These are phyloP conservation scores for Mionectes olivaceus DNA, from an alignment of 2,797 vertebrate species.

Conservation along the genomic window DNA sequence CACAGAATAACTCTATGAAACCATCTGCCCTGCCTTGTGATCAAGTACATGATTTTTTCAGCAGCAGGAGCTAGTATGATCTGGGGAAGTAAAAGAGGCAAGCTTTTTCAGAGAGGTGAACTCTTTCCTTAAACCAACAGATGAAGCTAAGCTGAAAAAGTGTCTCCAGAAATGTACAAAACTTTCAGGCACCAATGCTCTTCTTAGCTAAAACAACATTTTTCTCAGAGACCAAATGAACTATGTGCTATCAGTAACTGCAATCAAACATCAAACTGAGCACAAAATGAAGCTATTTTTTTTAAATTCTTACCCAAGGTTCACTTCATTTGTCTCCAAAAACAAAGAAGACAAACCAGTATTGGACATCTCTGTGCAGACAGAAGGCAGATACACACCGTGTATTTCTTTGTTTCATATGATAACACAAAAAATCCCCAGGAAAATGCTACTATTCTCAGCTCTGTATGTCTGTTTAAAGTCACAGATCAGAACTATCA, in stretches of 20 bases:
- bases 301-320: background rate
- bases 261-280: background rate
- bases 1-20: background rate
- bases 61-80: background rate
- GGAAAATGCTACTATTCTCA: background rate
- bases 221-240: background rate
- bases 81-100: background rate
- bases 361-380: background rate
- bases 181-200: background rate
- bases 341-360: background rate
- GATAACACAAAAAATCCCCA: background rate
- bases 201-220: background rate
- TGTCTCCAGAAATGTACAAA: background rate
- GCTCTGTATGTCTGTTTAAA: background rate
- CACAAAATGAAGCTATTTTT: background rate
- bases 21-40: background rate
- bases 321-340: background rate
- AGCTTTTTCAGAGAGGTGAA: background rate
- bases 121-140: background rate
- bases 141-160: background rate
- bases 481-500: background rate
- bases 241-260: background rate
- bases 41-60: background rate
- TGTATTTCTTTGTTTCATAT: background rate
- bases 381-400: fast-evolving